Base-by-base conservation (phyloP, 2,113 vertebrate species). In the Aspiorhynchus laticeps region DNA sequence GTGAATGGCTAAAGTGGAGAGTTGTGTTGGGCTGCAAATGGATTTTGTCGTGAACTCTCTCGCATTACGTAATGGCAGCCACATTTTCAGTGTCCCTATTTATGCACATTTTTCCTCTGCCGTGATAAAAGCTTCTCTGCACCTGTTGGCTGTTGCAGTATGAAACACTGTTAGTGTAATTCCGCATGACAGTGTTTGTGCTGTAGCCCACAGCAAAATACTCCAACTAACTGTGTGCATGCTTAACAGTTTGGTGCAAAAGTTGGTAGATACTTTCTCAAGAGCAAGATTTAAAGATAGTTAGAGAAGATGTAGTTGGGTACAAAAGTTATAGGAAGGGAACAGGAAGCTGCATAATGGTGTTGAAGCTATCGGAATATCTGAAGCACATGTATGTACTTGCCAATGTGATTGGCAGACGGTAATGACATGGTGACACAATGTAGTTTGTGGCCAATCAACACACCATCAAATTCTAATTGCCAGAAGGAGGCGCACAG, bases 81-180 rank as follows among this genome's bases (percentile, higher is more conserved):
- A 19, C 61, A 56, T 41, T 76, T 56, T 28, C 10, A 0, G 56
- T 76, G 15, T 61, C 28, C 38, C 56, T 85, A 61, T 78, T 67
- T 53, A 85, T 79, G 84, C 59, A 51, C 75, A 51, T 67, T 67
- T 69, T 69, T 36, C 48, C 19, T 15, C 12, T 17, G 11, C 63
- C 28, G 19, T 65, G 36, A 82, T 82, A 67, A 82, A 83, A 83
- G 65, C 65, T 83, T 69, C 43, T 51, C 19, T 71, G 81, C 81
- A 83, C 81, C 65, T 83, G 81, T 80, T 63, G 79, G 79, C 79
- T 43, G 79, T 53, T 46, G 65, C 65, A 71, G 43, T 71, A 5
- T 83, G 61, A 83, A 48, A 46, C 81, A 71, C 81, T 83, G 63
- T 83, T 83, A 83, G 81, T 83, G 65, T 83, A 83, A 83, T 71